Evolutionary conservation across 2,888 invertebrate species (phyloP).

Genomic region (Monopis laevigella): DNA sequence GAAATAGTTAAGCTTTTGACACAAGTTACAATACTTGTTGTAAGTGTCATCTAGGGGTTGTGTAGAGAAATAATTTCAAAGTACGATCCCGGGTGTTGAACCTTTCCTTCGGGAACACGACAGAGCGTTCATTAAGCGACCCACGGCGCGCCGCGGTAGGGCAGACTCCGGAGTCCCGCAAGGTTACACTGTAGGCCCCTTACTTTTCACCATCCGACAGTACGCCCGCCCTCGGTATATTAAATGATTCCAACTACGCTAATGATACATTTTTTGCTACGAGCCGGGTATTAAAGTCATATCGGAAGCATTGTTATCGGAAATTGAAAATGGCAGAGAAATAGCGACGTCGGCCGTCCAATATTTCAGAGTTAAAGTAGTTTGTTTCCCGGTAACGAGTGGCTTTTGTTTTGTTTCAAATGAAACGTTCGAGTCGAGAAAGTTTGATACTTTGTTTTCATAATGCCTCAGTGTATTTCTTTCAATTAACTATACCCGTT

Average conservation of each 20-base stretch:
- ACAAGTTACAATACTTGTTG: no score
- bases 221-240: background rate
- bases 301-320: constrained; percentile 29
- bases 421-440: background rate
- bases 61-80: constrained; percentile 8
- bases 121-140: constrained; percentile 38
- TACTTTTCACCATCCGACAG: constrained; percentile 15
- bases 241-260: background rate
- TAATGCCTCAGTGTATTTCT: background rate
- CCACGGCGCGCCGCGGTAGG: constrained; percentile 28
- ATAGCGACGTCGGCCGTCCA: constrained; percentile 21
- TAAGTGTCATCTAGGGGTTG: constrained; percentile 1
- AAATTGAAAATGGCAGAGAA: constrained; percentile 30
- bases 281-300: constrained; percentile 21
- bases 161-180: constrained; percentile 24
- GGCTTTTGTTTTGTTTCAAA: constrained; percentile 6
- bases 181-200: constrained; percentile 21
- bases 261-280: constrained; percentile 18
- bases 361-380: constrained; percentile 39
- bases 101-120: constrained; percentile 22
- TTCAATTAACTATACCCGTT: constrained; percentile 3
- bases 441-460: background rate
- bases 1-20: no score
- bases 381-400: constrained; percentile 23
- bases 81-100: constrained; percentile 7